A percentile compares a stretch with the other conserved stretches of the same genome.
Evolutionary conservation across 2,113 vertebrate genomes (phyloP).

Genomic region (Cyprinodon variegatus): DNA sequence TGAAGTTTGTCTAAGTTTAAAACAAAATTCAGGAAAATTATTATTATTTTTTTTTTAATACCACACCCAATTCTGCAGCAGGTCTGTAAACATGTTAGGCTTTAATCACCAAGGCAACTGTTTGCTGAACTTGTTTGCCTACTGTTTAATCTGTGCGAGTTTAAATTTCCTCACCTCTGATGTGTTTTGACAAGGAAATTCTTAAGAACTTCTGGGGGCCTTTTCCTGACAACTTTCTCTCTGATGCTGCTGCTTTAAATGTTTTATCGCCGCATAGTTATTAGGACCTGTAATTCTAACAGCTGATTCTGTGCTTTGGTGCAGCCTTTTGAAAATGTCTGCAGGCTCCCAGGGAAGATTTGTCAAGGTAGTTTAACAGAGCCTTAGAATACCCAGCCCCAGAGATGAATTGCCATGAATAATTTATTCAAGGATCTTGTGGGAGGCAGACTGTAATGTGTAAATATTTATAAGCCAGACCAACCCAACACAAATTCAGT

Average conservation of each 20-base stretch:
- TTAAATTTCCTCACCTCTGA: conserved; percentile 10
- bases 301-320: neutral
- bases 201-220: neutral
- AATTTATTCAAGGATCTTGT: conserved; percentile 38
- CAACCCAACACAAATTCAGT: conserved; percentile 9
- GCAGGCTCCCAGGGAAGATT: conserved; percentile 21
- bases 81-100: neutral
- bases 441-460: conserved; percentile 32
- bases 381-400: conserved; percentile 13
- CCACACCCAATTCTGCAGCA: neutral
- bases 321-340: conserved; percentile 5
- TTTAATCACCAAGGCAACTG: neutral
- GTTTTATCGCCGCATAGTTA: neutral
- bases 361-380: conserved; percentile 20
- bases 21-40: no score
- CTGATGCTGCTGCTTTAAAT: conserved; percentile 1
- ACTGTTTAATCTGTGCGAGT: neutral
- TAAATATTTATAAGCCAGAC: conserved; percentile 40
- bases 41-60: no score
- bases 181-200: conserved; percentile 1
- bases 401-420: conserved; percentile 30
- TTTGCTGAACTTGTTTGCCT: neutral
- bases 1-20: no score
- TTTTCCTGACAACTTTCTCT: conserved; percentile 8
- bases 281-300: neutral